Evolutionary conservation across 2,113 vertebrate genomes (phyloP).

Genomic region (Onychorhynchus coronatus): DNA sequence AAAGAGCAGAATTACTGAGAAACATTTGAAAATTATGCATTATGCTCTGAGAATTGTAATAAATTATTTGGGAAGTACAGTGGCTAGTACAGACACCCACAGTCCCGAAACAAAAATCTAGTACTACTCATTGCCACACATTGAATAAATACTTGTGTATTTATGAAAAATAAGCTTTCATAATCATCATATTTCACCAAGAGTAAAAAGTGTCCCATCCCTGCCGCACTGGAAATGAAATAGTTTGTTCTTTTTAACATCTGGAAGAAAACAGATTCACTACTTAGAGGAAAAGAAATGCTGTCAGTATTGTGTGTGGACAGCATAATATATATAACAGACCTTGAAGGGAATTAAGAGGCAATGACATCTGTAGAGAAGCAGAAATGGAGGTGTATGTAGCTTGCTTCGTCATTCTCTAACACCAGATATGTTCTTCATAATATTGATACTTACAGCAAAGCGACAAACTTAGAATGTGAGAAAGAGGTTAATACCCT

Average conservation of each 20-base stretch:
- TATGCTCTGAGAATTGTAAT: neutral
- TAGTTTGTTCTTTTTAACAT: neutral
- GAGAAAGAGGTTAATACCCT: constrained; percentile 75
- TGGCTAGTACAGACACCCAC: neutral
- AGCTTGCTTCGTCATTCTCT: constrained; percentile 17
- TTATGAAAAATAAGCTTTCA: neutral
- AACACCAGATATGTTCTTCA: neutral
- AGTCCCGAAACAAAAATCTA: neutral
- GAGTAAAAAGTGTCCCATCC: neutral
- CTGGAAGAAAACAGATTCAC: neutral
- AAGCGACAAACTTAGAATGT: constrained; percentile 59
- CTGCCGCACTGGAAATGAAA: neutral
- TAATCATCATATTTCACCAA: neutral
- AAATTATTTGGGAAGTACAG: neutral
- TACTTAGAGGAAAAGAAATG: neutral
- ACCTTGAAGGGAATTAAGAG: neutral
- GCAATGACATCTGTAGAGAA: neutral
- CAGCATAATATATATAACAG: neutral
- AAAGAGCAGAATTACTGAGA: neutral
- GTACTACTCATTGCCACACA: neutral
- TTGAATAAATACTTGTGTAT: neutral
- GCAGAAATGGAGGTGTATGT: neutral
- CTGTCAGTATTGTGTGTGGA: neutral
- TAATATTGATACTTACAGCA: constrained; percentile 49
- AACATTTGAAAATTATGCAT: neutral